Conservation (phyloP, 2,797 vertebrate genomes). For the Cossypha heuglini region DNA sequence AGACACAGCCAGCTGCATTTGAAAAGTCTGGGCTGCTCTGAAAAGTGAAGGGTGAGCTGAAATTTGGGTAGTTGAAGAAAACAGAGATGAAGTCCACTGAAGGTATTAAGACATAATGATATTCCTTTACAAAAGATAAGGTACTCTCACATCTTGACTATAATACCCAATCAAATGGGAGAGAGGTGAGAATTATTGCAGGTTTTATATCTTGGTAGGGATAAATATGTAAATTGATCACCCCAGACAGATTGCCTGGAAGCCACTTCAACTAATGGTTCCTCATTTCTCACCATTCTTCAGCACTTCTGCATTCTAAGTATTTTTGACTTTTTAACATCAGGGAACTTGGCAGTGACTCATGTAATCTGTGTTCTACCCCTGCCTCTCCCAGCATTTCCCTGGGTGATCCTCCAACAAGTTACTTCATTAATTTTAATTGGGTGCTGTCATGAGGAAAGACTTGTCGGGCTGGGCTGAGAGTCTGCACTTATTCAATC, state of each 20-base stretch:
- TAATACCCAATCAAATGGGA: background rate
- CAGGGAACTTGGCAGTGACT: background rate
- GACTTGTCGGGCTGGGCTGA: background rate
- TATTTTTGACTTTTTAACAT: background rate
- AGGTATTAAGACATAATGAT: background rate
- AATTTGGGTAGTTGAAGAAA: background rate
- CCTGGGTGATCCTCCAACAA: background rate
- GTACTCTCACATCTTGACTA: background rate
- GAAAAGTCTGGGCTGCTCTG: background rate
- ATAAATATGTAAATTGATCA: background rate
- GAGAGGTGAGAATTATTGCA: background rate
- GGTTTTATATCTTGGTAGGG: background rate
- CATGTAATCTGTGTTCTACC: background rate
- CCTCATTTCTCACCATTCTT: background rate
- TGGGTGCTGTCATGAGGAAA: conserved; percentile 11
- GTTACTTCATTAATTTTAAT: conserved; percentile 44
- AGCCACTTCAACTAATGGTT: background rate
- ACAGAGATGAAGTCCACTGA: background rate
- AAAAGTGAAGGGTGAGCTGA: background rate
- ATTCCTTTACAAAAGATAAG: background rate
- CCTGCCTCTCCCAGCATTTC: background rate
- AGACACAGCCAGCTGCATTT: background rate
- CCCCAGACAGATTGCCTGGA: background rate
- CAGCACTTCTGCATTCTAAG: background rate
- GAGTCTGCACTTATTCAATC: background rate